phyloP scores from a whole-genome alignment of 2,113 vertebrate genomes.

The Hippocampus abdominalis region DNA sequence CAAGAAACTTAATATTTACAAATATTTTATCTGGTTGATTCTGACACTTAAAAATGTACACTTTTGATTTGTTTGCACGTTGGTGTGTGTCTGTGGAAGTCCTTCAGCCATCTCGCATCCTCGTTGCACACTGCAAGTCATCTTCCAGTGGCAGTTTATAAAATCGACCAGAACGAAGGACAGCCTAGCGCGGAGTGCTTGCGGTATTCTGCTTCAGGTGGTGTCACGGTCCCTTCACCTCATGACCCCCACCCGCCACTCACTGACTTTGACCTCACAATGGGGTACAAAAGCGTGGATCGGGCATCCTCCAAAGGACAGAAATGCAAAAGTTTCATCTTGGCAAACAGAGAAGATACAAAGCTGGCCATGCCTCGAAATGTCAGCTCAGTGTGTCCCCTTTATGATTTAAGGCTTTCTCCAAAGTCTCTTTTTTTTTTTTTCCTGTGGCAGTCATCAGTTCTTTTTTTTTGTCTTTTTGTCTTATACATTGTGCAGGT shows the following conservation, averaged over 20 bases:
- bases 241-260: conserved; percentile 8
- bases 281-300: conserved; percentile 47
- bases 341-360: conserved; percentile 33
- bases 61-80: conserved; percentile 55
- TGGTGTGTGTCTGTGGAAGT: conserved; percentile 26
- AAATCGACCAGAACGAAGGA: conserved; percentile 62
- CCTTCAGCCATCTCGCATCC: background rate
- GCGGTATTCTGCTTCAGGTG: conserved; percentile 18
- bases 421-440: conserved; percentile 16
- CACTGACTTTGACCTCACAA: conserved; percentile 27
- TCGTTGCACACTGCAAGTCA: conserved; percentile 24
- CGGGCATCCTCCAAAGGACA: conserved; percentile 10
- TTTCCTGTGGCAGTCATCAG: background rate
- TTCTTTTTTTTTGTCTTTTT: conserved; percentile 4
- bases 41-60: conserved; percentile 79
- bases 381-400: conserved; percentile 18
- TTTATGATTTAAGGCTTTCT: conserved; percentile 19
- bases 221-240: conserved; percentile 14
- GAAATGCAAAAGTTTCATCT: conserved; percentile 28
- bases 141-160: conserved; percentile 66
- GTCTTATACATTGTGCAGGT: conserved; percentile 53
- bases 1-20: conserved; percentile 81
- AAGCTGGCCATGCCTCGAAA: conserved; percentile 28
- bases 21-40: conserved; percentile 72
- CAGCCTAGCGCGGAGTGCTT: conserved; percentile 25